Percentiles rank a stretch among this genome's conserved stretches.
These are phyloP conservation scores for Calliopum simillimum DNA, from an alignment of 2,888 invertebrate genomes.

Conservation along the genomic window DNA sequence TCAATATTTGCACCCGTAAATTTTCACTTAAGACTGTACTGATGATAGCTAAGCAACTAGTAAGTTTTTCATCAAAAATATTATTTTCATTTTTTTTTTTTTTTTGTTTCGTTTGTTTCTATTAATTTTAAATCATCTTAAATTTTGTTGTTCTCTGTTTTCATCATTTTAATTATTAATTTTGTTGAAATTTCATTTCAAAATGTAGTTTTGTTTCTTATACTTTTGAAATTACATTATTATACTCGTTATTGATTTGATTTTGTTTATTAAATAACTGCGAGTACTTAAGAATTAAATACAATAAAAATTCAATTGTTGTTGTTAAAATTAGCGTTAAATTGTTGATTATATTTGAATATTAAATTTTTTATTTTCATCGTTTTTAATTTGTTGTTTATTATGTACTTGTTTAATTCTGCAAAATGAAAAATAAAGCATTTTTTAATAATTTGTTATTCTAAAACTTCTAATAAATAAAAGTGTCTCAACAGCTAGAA, in stretches of 20 bases:
- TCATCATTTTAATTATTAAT: slow-evolving; percentile 18
- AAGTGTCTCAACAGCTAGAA: slow-evolving; percentile 62
- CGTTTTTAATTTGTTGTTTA: too few species aligned
- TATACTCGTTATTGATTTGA: too few species aligned
- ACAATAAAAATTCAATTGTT: too few species aligned
- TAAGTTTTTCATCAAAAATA: slow-evolving; percentile 70
- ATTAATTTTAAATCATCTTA: slow-evolving; percentile 20
- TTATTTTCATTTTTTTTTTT: slow-evolving; percentile 28
- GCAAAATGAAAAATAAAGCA: too few species aligned
- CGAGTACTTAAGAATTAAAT: too few species aligned
- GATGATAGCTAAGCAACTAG: slow-evolving; percentile 98
- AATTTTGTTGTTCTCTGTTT: neutral
- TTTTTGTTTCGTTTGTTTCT: slow-evolving; percentile 32
- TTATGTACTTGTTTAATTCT: too few species aligned
- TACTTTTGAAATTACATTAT: too few species aligned
- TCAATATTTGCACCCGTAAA: slow-evolving; percentile 98
- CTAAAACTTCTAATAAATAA: slow-evolving; percentile 21
- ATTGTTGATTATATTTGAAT: too few species aligned
- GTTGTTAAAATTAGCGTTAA: too few species aligned
- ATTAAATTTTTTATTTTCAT: too few species aligned
- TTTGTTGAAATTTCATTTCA: neutral
- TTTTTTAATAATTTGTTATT: too few species aligned
- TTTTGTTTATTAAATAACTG: too few species aligned
- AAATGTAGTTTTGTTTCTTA: neutral
- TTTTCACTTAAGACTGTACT: slow-evolving; percentile 98